Percentiles rank a stretch among this genome's conserved stretches.
Evolutionary conservation across 2,797 vertebrate species (phyloP).

Genomic region (Schizopygopsis pylzovi): DNA sequence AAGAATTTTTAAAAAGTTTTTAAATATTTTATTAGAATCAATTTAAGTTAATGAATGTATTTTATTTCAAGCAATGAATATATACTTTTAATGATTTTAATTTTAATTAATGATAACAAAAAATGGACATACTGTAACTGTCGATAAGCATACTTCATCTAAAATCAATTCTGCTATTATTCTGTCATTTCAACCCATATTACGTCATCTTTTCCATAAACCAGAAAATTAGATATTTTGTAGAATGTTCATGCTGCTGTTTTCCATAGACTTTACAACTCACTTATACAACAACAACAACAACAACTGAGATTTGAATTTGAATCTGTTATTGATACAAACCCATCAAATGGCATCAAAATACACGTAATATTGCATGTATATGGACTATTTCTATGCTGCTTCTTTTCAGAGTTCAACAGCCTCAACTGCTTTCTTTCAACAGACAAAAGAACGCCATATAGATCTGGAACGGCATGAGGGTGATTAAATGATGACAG

Average conservation of each 20-base stretch:
- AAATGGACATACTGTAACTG: background rate
- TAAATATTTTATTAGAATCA: background rate
- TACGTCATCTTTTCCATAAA: background rate
- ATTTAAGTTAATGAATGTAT: background rate
- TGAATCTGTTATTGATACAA: background rate
- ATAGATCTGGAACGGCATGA: background rate
- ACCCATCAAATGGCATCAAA: background rate
- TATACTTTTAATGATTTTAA: background rate
- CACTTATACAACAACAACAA: background rate
- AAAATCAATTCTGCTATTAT: background rate
- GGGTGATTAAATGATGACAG: slow-evolving; percentile 9
- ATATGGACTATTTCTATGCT: background rate
- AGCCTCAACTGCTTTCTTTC: background rate
- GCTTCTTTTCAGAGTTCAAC: background rate
- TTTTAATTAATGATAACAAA: background rate
- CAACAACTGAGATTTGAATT: background rate
- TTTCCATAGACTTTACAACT: background rate
- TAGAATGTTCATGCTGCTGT: background rate
- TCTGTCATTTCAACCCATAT: background rate
- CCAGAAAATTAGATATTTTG: background rate
- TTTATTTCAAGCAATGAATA: background rate
- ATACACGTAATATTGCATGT: background rate
- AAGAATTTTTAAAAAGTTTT: background rate
- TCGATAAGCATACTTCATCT: background rate
- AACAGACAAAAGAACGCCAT: background rate